Evolutionary conservation across 2,888 invertebrate genomes (phyloP), one percentile per base, ranked within the genome.

Genomic region (Lacanobia oleracea): DNA sequence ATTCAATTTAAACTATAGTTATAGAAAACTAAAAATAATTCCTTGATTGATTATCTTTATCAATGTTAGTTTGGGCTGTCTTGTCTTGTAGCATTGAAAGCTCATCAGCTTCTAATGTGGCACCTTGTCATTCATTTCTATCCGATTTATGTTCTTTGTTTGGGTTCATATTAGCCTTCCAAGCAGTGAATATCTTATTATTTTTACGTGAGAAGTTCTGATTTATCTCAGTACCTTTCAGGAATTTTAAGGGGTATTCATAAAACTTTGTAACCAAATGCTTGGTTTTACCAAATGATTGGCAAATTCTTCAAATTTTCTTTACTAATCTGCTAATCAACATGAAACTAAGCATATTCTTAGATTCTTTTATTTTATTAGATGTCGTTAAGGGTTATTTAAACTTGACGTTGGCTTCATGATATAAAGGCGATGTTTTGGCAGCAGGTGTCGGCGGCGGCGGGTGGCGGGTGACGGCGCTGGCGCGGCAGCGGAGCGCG

Each of bases 391-490:
- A 18, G 18, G 18, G 18, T 7, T 18, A 18, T 48, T 6, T 33
- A 33, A 33, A 14, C 1, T 48, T 48, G 1, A 18, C 8, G 16
- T 45, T 45, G 6, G 16, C 16, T 5, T 16, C 45, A 45, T 45
- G 45, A 45, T 45, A 7, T 45, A 45, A 18, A 45, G 16, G 12
- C 16, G 16, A 48, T 48, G 1, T 48, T 48, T 66, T 66, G 43
- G 78, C 21, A 74, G 51, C 84, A 93, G 93, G 89, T 90, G 83
- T 82, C 69, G 86, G 90, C 82, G 88, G 90, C 83, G 92, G 90
- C 86, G 92, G 91, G 89, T 89, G 92, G 92, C 90, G 92, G 91
- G 91, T 86, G 91, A 89, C 88, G 83, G 92, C 89, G 88, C 88
- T 83, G 89, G 88, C 88, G 87, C 90, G 91, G 87, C 89, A 86